A percentile compares a stretch with the other conserved stretches of the same genome.
phyloP scores from a whole-genome alignment of 2,113 vertebrate species.

The Hyperopisus bebe region DNA sequence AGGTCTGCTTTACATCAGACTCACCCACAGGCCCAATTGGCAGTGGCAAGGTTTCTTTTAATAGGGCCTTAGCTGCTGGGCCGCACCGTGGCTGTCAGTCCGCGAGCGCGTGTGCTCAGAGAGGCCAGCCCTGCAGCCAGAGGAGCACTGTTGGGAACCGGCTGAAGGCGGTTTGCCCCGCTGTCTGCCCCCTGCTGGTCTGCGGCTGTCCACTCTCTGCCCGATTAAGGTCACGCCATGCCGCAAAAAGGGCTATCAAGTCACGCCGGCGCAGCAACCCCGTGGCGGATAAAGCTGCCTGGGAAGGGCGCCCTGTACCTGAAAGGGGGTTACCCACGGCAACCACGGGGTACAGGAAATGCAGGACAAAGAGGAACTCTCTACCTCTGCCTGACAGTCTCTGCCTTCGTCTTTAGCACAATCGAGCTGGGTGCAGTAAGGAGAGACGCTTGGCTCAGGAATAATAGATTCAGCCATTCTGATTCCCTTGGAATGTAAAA shows the following conservation, averaged over 20 bases:
- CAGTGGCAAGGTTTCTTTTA: background rate
- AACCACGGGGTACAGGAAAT: background rate
- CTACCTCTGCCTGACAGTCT: background rate
- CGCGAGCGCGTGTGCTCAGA: background rate
- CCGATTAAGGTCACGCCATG: background rate
- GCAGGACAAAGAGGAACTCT: background rate
- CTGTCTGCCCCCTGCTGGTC: background rate
- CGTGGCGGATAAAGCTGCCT: background rate
- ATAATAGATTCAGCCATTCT: background rate
- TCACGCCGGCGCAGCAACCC: background rate
- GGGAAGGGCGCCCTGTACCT: background rate
- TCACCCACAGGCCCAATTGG: slow-evolving; percentile 8
- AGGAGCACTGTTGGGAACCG: background rate
- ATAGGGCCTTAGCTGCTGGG: background rate
- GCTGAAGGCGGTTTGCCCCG: background rate
- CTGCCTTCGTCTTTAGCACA: background rate
- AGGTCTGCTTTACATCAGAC: slow-evolving; percentile 13
- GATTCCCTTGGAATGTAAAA: background rate
- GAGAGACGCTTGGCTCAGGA: background rate
- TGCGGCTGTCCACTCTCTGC: background rate
- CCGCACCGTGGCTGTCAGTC: background rate
- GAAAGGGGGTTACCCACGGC: background rate
- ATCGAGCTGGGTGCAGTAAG: background rate
- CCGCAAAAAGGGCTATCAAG: background rate
- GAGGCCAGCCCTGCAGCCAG: background rate